These are phyloP conservation scores for Lypha dubia DNA, from an alignment of 2,888 invertebrate genomes.

Conservation along the genomic window DNA sequence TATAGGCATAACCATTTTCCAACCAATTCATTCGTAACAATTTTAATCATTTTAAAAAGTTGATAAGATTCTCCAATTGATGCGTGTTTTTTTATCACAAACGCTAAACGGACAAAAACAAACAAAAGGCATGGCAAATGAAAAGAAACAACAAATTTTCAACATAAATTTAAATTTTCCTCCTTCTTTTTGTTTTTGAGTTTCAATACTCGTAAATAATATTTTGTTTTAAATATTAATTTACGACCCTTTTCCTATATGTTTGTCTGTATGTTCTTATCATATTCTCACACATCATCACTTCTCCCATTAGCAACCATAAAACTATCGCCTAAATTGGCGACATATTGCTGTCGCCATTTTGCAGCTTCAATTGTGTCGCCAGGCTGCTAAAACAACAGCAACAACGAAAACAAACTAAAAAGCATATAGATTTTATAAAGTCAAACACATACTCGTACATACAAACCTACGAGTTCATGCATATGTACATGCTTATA, in stretches of 20 bases:
- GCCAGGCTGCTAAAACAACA: conserved; percentile 67
- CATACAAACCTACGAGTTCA: too few species aligned
- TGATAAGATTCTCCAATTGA: too few species aligned
- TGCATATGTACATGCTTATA: too few species aligned
- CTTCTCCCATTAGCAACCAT: conserved; percentile 57
- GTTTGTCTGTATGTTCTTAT: conserved; percentile 5
- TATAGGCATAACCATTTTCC: too few species aligned
- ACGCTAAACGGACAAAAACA: too few species aligned
- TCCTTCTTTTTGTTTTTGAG: too few species aligned
- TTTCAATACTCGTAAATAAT: background rate
- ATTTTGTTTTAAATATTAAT: background rate
- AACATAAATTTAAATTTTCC: background rate
- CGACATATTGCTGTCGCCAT: conserved; percentile 81
- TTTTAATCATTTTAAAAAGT: too few species aligned
- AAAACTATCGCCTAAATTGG: conserved; percentile 74
- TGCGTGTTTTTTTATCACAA: too few species aligned
- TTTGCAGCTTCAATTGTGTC: conserved; percentile 78
- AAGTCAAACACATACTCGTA: conserved; percentile 6
- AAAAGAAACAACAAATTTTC: too few species aligned
- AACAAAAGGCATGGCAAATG: too few species aligned
- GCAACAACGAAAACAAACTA: background rate
- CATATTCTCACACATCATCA: conserved; percentile 41
- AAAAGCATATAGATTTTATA: conserved; percentile 7
- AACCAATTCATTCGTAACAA: too few species aligned
- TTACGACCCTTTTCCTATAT: conserved; percentile 41